These are phyloP conservation scores for Falco punctatus DNA, from an alignment of 2,113 vertebrate genomes.

Conservation along the genomic window DNA sequence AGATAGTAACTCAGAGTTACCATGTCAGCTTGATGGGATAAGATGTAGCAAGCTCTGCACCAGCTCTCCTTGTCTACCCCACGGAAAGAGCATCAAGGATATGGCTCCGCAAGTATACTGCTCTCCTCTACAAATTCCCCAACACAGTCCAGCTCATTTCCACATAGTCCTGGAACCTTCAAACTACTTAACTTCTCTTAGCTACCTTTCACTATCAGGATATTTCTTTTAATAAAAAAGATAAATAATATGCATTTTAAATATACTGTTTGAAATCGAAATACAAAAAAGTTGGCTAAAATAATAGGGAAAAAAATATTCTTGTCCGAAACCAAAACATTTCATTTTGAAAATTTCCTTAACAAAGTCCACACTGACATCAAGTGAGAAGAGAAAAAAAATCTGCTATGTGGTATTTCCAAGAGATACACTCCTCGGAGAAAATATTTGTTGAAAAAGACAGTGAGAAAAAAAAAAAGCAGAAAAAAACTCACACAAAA, in stretches of 20 bases:
- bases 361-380: background rate
- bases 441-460: background rate
- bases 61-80: background rate
- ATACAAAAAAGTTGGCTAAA: background rate
- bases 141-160: background rate
- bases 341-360: background rate
- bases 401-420: background rate
- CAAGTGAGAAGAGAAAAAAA: background rate
- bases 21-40: background rate
- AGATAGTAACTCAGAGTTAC: background rate
- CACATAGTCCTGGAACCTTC: background rate
- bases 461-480: background rate
- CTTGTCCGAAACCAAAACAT: background rate
- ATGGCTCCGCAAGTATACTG: background rate
- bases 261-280: background rate
- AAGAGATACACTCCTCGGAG: background rate
- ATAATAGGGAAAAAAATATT: rapidly evolving
- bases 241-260: background rate
- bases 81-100: background rate
- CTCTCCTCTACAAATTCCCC: background rate
- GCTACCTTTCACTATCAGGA: background rate
- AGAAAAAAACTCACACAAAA: background rate
- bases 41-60: background rate
- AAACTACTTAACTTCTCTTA: background rate
- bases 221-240: background rate